Evolutionary conservation across 2,113 vertebrate genomes (phyloP).

Genomic region (Empidonax alnorum): DNA sequence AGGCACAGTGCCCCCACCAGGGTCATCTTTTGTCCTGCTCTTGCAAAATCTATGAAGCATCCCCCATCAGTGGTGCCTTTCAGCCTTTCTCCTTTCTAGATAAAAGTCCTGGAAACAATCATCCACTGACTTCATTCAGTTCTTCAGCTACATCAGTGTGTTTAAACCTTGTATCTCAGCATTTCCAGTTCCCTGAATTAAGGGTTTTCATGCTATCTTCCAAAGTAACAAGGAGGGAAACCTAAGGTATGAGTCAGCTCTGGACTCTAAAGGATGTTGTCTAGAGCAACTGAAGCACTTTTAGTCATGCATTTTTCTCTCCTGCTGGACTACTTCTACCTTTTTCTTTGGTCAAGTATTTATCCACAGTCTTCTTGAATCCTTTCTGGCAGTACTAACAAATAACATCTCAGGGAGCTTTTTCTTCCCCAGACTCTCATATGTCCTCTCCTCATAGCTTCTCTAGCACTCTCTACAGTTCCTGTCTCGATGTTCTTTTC

Average conservation of each 20-base stretch:
- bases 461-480: neutral
- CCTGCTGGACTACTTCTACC: neutral
- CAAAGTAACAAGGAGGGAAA: neutral
- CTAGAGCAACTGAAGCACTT: neutral
- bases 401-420: neutral
- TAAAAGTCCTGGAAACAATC: neutral
- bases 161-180: neutral
- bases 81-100: neutral
- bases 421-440: neutral
- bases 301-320: neutral
- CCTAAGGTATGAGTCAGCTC: neutral
- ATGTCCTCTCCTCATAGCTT: neutral
- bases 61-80: neutral
- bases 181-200: neutral
- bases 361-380: neutral
- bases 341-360: neutral
- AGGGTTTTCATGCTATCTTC: neutral
- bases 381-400: neutral
- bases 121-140: neutral
- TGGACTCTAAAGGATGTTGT: neutral
- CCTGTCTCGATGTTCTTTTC: neutral
- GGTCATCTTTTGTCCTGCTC: neutral
- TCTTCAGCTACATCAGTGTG: neutral
- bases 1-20: neutral
- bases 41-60: neutral